Conservation (phyloP, 2,113 vertebrate species). For the Mesembrinibis cayennensis region DNA sequence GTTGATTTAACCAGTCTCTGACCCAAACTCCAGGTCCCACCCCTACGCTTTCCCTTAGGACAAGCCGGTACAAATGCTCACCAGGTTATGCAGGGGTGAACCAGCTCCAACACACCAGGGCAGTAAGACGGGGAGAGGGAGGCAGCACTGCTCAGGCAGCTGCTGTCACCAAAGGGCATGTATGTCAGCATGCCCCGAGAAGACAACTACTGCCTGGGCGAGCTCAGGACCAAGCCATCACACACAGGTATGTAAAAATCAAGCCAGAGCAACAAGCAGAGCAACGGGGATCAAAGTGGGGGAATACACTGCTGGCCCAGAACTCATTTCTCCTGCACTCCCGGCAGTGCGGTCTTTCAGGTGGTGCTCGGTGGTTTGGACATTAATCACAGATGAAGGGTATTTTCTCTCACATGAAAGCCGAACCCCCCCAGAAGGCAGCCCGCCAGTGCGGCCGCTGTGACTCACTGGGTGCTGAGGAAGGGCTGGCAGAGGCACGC, state of each 20-base stretch:
- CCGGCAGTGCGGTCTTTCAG: fast-evolving
- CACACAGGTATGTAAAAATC: neutral
- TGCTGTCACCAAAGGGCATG: fast-evolving
- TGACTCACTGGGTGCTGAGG: neutral
- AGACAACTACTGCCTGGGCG: neutral
- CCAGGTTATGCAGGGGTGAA: fast-evolving
- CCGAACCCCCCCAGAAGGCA: neutral
- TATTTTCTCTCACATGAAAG: neutral
- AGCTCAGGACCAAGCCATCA: neutral
- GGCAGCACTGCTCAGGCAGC: neutral
- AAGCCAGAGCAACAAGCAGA: neutral
- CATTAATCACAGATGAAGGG: neutral
- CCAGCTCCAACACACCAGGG: fast-evolving
- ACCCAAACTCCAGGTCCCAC: neutral
- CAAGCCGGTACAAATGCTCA: neutral
- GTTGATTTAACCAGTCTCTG: neutral
- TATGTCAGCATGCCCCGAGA: neutral
- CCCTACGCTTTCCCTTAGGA: neutral
- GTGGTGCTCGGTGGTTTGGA: neutral
- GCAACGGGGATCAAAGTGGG: neutral
- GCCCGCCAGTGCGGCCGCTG: fast-evolving
- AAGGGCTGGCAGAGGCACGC: neutral
- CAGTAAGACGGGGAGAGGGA: neutral
- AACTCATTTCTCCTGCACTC: neutral
- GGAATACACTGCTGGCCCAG: fast-evolving